phyloP scores from a whole-genome alignment of 1,140 invertebrate species.

The Potamilus streckersoni region DNA sequence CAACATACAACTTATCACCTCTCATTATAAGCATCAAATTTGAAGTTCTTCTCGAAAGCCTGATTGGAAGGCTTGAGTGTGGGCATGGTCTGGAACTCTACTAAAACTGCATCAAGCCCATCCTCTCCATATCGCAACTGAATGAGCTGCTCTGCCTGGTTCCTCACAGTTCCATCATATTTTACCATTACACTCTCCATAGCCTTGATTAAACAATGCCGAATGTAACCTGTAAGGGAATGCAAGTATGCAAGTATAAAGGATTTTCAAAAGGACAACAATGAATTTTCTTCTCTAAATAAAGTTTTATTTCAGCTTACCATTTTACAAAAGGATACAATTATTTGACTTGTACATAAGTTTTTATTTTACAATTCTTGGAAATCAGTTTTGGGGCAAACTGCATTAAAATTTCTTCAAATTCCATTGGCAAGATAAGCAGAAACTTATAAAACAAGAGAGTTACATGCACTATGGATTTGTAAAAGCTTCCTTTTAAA shows the following conservation, averaged over 20 bases:
- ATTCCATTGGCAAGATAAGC: too few relatives aligned
- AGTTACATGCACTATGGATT: too few relatives aligned
- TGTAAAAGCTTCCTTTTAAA: too few relatives aligned
- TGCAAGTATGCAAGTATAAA: not conserved
- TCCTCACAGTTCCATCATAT: constrained; percentile 67
- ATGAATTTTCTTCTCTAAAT: too few relatives aligned
- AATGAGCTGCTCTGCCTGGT: constrained; percentile 77
- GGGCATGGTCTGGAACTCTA: constrained; percentile 95
- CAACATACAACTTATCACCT: constrained; percentile 61
- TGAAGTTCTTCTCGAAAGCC: constrained; percentile 94
- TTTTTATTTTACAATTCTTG: too few relatives aligned
- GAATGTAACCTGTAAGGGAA: constrained; percentile 83
- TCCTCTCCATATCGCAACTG: constrained; percentile 99
- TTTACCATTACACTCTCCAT: constrained; percentile 99
- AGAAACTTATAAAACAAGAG: too few relatives aligned
- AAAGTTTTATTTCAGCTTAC: too few relatives aligned
- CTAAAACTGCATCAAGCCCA: constrained; percentile 92
- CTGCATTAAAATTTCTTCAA: too few relatives aligned
- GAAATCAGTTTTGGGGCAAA: too few relatives aligned
- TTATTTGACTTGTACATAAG: too few relatives aligned
- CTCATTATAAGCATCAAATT: constrained; percentile 96
- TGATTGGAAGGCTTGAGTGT: constrained; percentile 96
- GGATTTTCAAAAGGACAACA: too few relatives aligned
- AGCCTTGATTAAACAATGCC: constrained; percentile 99
- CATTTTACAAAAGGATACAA: too few relatives aligned